Conservation (phyloP, 2,113 vertebrate species). For the Neodon shergylaensis region DNA sequence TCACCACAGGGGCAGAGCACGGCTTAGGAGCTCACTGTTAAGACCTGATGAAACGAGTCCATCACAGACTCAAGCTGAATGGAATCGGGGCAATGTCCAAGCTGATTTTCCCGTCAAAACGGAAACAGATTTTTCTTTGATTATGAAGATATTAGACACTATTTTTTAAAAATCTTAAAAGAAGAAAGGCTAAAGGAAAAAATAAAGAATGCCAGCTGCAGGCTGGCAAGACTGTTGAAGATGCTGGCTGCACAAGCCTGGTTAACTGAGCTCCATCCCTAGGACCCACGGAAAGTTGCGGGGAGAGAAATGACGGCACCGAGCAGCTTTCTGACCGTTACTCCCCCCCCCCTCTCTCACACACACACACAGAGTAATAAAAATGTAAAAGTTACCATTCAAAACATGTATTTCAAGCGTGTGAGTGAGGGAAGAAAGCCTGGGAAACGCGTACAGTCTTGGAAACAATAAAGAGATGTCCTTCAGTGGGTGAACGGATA, state of each 20-base stretch:
- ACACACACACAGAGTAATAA: neutral
- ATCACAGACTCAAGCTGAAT: constrained; percentile 1
- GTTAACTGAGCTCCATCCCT: neutral
- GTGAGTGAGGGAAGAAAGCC: neutral
- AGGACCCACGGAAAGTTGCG: neutral
- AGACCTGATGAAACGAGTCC: constrained; percentile 39
- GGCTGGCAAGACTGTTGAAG: neutral
- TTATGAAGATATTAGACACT: constrained; percentile 10
- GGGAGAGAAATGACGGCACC: neutral
- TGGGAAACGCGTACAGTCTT: neutral
- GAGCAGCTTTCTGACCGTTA: neutral
- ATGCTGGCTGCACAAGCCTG: neutral
- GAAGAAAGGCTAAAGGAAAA: constrained; percentile 29
- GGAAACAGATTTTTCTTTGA: neutral
- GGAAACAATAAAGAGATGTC: neutral
- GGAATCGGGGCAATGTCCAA: constrained; percentile 32
- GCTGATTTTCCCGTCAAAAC: neutral
- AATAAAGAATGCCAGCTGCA: neutral
- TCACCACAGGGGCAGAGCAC: neutral
- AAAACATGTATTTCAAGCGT: neutral
- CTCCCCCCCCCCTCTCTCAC: too few species aligned
- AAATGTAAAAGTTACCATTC: neutral
- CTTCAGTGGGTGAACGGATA: neutral
- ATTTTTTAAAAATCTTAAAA: constrained; percentile 20
- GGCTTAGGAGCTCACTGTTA: constrained; percentile 38